Percentiles rank a stretch among this genome's conserved stretches.
phyloP scores from a whole-genome alignment of 2,888 invertebrate species.

The Tenthredo notha region DNA sequence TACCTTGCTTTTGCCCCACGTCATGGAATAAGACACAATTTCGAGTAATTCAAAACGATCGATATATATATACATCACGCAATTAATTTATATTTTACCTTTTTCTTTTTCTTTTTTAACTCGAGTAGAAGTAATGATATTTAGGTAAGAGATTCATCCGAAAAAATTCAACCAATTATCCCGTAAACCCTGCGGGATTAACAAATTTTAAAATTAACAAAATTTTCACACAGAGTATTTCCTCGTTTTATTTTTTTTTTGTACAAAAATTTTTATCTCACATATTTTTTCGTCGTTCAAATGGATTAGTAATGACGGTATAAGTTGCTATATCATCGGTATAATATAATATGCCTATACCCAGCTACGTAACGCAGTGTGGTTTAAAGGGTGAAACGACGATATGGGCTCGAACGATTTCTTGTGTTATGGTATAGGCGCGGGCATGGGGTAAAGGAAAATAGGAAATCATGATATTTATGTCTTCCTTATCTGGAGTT shows the following conservation, averaged over 20 bases:
- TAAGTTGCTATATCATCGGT: not conserved
- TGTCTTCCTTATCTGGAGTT: conserved; percentile 48
- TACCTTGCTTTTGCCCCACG: not conserved
- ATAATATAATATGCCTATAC: not conserved
- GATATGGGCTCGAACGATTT: conserved; percentile 38
- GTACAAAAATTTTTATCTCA: too few species aligned
- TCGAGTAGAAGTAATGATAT: too few species aligned
- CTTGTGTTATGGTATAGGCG: not conserved
- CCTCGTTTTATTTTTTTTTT: too few species aligned
- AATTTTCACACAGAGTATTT: too few species aligned
- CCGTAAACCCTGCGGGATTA: too few species aligned
- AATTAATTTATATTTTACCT: too few species aligned
- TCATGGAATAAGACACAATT: not conserved
- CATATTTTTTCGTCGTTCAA: too few species aligned
- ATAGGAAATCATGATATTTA: conserved; percentile 48
- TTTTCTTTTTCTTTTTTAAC: too few species aligned
- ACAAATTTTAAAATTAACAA: too few species aligned
- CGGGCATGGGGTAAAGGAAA: not conserved
- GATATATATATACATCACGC: not conserved
- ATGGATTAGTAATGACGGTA: too few species aligned
- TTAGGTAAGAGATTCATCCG: too few species aligned
- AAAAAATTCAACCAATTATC: too few species aligned
- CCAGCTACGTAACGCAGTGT: not conserved
- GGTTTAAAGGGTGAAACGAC: conserved; percentile 7
- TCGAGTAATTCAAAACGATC: not conserved